A percentile compares a stretch with the other conserved stretches of the same genome.
Conservation (phyloP, 2,113 vertebrate genomes). For the Tiliqua scincoides region DNA sequence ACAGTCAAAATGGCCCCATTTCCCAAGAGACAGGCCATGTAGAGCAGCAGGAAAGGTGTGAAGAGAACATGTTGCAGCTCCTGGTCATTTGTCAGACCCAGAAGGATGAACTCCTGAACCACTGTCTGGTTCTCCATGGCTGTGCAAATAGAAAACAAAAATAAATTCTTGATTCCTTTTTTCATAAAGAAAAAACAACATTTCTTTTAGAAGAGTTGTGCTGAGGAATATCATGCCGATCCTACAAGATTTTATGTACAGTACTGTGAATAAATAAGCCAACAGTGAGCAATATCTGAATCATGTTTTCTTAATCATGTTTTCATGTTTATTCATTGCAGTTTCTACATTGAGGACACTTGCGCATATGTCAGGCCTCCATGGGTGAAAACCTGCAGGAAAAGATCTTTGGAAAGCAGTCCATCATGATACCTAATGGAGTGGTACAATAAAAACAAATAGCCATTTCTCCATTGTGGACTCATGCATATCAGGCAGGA, state of each 20-base stretch:
- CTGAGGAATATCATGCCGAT: neutral
- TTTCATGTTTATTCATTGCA: no score
- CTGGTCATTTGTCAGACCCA: conserved; percentile 29
- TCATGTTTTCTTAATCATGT: no score
- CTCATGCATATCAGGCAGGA: no score
- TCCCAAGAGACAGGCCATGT: conserved; percentile 41
- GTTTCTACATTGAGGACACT: neutral
- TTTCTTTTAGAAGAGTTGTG: neutral
- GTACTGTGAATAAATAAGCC: no score
- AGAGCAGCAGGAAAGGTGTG: conserved; percentile 24
- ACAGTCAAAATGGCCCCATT: conserved; percentile 45
- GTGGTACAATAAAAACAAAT: no score
- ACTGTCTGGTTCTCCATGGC: conserved; percentile 38
- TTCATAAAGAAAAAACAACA: neutral
- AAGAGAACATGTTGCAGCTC: neutral
- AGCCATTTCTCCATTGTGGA: no score
- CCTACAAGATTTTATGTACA: no score
- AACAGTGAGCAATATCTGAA: no score
- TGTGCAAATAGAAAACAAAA: neutral
- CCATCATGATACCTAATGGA: no score
- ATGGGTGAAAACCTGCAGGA: no score
- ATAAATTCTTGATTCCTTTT: neutral
- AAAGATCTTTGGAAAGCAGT: no score
- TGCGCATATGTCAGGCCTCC: neutral
- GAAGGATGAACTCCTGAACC: conserved; percentile 46